phyloP scores from a whole-genome alignment of 2,113 vertebrate genomes.

The Gambusia affinis region DNA sequence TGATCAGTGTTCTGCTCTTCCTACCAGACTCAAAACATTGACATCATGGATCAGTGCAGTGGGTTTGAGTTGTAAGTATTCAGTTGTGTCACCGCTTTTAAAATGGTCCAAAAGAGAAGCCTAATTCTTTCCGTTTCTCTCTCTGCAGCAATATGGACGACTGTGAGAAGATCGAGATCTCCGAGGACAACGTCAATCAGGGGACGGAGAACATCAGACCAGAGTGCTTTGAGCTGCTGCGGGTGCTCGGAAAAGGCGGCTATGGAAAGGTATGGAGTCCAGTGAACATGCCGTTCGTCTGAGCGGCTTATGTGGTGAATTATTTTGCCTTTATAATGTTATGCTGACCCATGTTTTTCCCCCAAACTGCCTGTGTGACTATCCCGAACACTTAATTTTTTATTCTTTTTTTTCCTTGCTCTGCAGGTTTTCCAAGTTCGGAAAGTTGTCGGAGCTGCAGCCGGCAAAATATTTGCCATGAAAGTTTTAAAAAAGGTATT shows the following conservation, averaged over 20 bases:
- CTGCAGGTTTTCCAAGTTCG: conserved; percentile 96
- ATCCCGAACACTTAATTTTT: neutral
- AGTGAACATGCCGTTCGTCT: neutral
- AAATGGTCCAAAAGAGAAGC: neutral
- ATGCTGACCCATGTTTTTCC: neutral
- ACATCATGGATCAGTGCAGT: conserved; percentile 78
- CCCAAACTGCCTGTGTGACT: neutral
- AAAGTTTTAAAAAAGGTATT: conserved; percentile 99
- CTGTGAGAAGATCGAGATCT: conserved; percentile 99
- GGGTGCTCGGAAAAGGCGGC: conserved; percentile 97
- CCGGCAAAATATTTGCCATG: conserved; percentile 99
- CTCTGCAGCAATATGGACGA: conserved; percentile 92
- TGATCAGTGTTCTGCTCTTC: conserved; percentile 5
- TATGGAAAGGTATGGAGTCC: conserved; percentile 90
- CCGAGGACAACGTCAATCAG: conserved; percentile 97
- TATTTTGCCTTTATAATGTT: neutral
- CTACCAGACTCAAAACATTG: conserved; percentile 60
- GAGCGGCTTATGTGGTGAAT: neutral
- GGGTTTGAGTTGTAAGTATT: conserved; percentile 78
- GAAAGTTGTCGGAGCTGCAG: conserved; percentile 93
- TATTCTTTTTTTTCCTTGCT: neutral
- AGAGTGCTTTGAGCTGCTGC: conserved; percentile 96
- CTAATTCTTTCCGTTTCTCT: conserved; percentile 6
- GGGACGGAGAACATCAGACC: conserved; percentile 97
- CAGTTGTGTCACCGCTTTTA: neutral